phyloP scores from a whole-genome alignment of 1,140 invertebrate genomes.

The Bilobella aurantiaca region DNA sequence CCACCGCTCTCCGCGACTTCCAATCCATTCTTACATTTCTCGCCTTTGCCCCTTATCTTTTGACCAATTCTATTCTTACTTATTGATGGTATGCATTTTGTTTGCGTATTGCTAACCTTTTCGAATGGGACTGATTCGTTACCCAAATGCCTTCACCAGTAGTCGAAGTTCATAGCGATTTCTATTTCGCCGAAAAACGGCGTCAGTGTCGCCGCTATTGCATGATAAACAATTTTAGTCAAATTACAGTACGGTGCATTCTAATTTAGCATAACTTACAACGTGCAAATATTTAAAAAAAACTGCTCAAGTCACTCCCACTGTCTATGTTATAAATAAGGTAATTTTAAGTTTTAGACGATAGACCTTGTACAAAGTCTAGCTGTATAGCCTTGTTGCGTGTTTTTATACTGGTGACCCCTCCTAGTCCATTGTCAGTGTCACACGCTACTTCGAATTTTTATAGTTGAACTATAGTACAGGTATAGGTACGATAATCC shows the following conservation, averaged over 20 bases:
- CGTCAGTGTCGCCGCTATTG: no score
- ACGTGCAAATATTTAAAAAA: neutral
- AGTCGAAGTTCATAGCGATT: neutral
- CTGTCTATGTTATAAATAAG: neutral
- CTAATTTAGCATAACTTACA: neutral
- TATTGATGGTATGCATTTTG: no score
- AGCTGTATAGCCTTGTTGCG: no score
- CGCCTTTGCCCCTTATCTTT: neutral
- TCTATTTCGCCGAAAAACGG: no score
- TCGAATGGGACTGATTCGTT: no score
- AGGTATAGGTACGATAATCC: no score
- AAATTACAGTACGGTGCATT: constrained; percentile 1
- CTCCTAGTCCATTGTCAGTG: no score
- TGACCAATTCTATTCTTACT: neutral
- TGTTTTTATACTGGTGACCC: no score
- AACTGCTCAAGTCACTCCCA: neutral
- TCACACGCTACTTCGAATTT: no score
- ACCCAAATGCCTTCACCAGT: neutral
- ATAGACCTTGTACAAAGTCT: neutral
- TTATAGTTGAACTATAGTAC: no score
- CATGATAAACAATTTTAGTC: neutral
- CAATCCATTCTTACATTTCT: neutral
- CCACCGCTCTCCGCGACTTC: neutral
- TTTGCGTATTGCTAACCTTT: no score
- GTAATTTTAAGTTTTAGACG: neutral